phyloP scores from a whole-genome alignment of 2,113 vertebrate genomes.

The Apteryx owenii region DNA sequence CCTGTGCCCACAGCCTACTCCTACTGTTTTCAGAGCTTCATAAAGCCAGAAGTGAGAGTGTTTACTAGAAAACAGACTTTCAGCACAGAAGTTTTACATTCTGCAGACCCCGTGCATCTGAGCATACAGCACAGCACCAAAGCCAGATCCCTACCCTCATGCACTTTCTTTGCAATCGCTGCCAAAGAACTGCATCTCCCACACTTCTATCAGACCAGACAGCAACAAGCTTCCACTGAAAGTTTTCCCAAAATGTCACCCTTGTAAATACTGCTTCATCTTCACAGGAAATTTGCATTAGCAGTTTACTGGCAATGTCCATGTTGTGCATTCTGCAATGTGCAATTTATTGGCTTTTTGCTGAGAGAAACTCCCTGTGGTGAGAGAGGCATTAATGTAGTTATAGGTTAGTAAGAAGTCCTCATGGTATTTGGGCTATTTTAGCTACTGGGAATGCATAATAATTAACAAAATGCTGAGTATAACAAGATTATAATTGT shows the following conservation, averaged over 20 bases:
- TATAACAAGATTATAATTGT: background rate
- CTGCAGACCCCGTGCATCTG: background rate
- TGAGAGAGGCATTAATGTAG: background rate
- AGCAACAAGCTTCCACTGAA: background rate
- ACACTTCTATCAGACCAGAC: background rate
- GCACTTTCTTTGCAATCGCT: background rate
- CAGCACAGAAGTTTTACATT: background rate
- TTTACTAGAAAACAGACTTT: background rate
- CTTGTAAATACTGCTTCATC: background rate
- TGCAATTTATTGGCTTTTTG: background rate
- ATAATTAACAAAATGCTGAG: background rate
- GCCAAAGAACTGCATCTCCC: background rate
- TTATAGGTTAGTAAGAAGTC: conserved; percentile 10
- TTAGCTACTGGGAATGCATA: conserved; percentile 11
- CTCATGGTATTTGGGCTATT: background rate
- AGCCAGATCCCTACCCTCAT: background rate
- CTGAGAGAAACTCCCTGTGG: background rate
- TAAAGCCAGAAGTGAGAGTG: fast-evolving
- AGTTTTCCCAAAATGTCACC: background rate
- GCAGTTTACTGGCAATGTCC: background rate
- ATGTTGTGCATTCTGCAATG: background rate
- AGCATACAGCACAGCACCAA: background rate
- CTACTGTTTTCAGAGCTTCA: background rate
- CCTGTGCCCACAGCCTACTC: background rate
- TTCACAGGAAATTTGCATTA: background rate